Base-by-base conservation (phyloP, 2,888 invertebrate genomes). In the Meliscaeva auricollis region DNA sequence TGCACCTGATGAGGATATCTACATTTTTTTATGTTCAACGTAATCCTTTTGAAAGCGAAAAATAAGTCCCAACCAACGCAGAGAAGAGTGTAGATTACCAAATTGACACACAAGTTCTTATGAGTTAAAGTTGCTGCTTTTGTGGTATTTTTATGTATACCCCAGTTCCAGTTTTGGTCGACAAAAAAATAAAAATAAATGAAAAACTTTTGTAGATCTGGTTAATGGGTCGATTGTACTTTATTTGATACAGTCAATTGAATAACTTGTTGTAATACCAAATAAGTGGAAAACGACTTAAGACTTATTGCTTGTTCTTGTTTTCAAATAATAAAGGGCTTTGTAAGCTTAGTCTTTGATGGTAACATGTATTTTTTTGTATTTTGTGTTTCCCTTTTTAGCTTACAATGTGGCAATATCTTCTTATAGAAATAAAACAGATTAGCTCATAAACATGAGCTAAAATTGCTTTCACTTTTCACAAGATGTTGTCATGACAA, bases 41-140 rank as follows among this genome's bases (percentile, higher is more conserved):
- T 46, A 58, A 66, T 79, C 50, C 58, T 46, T 60, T 66, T 41
- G 8, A 56, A 48, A 56, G 41, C 38, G 41, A 22, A 44, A 22
- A 60, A 50, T 4, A 2, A 13, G 35, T 22, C 38, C 38, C 38
- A 17, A n/a, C 38, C 38, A 17, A n/a, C 20, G 20, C 11, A 38
- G 9, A 38, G 38, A 48, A 48, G 26, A 13, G 20, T 54, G 64
- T 38, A 44, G 38, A 72, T 56, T 44, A 26, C 50, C 35, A 41
- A 32, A 26, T 41, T 22, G n/a, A 52, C 15, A 32, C 15, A 15
- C 15, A 54, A 64, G n/a, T 62, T 46, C 9, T 13, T 15, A 54
- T 78, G 56, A 35, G 11, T 20, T 22, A 44, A 46, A 7, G 11
- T 44, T 8, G n/a, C 32, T 8, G n/a, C 32, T 64, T 74, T 44